Evolutionary conservation across 2,888 invertebrate species (phyloP), one percentile per base, ranked within the genome.

Genomic region (Limnephilus lunatus): DNA sequence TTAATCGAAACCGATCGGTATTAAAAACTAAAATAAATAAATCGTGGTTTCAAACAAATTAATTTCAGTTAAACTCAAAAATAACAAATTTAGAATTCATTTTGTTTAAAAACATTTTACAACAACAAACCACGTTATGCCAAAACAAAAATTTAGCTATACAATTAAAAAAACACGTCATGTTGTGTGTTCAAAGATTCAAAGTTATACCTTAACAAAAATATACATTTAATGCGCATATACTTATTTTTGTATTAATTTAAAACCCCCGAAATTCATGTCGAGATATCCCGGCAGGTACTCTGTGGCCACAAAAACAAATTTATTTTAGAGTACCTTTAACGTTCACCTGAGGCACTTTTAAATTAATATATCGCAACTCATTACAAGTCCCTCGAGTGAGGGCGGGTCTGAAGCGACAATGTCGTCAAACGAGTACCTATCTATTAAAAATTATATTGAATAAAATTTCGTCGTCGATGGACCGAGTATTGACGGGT

Each of bases 301-400:
- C n/a, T 86, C 12, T 48, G 86, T n/a, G 44, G 48, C 48, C n/a
- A 44, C 86, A 44, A 86, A 86, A 86, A 86, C 86, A 39, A 86
- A 86, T 86, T 86, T 86, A 44, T 86, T 86, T 86, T 12, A 25
- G 48, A 83, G 44, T 30, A 86, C 68, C 25, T 9, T 25, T 14
- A 30, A 44, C 86, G 86, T 48, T 86, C 86, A 86, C 86, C 86
- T 86, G 86, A 86, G 86, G 86, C 86, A 39, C 39, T 86, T 86
- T 86, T 86, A 86, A 86, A 86, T 86, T 86, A 86, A 86, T 86
- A 86, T 44, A 48, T 86, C 86, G 86, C 39, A 48, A 44, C 44
- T 86, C 86, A 44, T 86, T 86, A 86, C 86, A 30, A 44, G 44
- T 86, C 86, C 44, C 86, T 44, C 86, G 86, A 44, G 86, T 35